Percentiles rank a stretch among this genome's conserved stretches.
Conservation (phyloP, 37 sponge, comb jelly and placozoan species). For the Eunapius fragilis region DNA sequence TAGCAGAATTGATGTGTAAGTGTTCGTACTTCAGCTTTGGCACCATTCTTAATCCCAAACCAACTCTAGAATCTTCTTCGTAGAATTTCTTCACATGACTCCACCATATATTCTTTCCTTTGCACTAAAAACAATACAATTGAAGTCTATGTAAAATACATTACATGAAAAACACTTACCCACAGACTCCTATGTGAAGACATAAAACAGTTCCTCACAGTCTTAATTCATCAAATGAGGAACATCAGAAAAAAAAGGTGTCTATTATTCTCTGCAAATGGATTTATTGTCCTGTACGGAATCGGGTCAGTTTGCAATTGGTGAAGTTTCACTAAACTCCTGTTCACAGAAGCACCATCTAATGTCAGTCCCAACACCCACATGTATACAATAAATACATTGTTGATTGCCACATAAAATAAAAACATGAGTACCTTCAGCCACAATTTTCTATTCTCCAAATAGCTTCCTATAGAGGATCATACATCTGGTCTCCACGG, state of each 20-base stretch:
- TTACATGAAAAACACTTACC: background rate
- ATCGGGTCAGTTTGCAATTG: background rate
- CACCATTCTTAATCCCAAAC: background rate
- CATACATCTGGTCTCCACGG: background rate
- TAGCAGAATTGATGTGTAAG: too few species aligned
- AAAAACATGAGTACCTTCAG: too few species aligned
- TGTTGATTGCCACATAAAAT: too few species aligned
- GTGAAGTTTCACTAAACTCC: too few species aligned
- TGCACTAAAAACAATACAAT: background rate
- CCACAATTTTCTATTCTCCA: background rate
- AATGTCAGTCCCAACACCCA: background rate
- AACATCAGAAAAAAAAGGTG: slow-evolving; percentile 18
- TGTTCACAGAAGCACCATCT: background rate
- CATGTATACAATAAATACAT: too few species aligned
- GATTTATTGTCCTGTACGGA: background rate
- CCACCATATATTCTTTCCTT: background rate
- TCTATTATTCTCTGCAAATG: background rate
- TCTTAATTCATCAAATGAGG: too few species aligned
- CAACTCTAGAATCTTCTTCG: background rate
- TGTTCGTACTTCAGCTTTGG: too few species aligned
- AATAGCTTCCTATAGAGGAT: background rate
- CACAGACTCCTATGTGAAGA: background rate
- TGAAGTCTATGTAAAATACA: background rate
- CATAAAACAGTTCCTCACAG: too few species aligned
- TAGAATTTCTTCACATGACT: background rate